Evolutionary conservation across 2,797 vertebrate species (phyloP), one percentile per base, ranked within the genome.

Genomic region (Syngnathus rostellatus): DNA sequence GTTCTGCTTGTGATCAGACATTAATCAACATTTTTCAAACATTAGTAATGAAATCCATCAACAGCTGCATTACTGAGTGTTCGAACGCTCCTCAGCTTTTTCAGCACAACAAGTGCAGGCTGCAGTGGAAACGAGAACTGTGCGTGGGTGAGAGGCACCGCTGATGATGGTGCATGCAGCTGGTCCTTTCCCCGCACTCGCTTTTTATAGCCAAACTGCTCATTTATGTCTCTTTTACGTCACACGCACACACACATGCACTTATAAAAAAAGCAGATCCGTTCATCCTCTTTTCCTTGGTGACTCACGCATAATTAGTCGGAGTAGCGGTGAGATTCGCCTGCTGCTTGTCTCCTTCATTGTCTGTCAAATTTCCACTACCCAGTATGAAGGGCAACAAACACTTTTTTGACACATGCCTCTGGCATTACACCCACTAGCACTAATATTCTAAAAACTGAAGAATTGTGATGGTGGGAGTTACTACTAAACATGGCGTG

Each of bases 181-280:
- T 87, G 85, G 77, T 87, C 77, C 76, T 83, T 78, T 86, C 84
- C 83, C 82, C 78, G 57, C 79, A 80, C 76, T 77, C 72, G 65
- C 86, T 87, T 86, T 87, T 88, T 89, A 87, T 86, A 88, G 85
- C 78, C 77, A 85, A 85, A 83, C 84, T 86, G 85, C 86, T 89
- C 83, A 89, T 89, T 87, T 89, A 81, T 82, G 81, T 83, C 69
- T 76, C 65, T 78, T 83, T 87, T 81, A 88, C 84, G 84, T 85
- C 85, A 86, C 77, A 55, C 67, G 69, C 48, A 57, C 63, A 71
- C 50, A 53, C 25, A 45, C 46, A 37, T 21, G 65, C 25, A 43
- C 25, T 40, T 40, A 59, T 7, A 46, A 46, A 62, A 14, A 75
- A 66, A 61, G 65, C 72, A 67, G 69, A 71, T 71, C 68, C 57